Evolutionary conservation across 2,113 vertebrate species (phyloP).

Genomic region (Cinclus mexicanus): DNA sequence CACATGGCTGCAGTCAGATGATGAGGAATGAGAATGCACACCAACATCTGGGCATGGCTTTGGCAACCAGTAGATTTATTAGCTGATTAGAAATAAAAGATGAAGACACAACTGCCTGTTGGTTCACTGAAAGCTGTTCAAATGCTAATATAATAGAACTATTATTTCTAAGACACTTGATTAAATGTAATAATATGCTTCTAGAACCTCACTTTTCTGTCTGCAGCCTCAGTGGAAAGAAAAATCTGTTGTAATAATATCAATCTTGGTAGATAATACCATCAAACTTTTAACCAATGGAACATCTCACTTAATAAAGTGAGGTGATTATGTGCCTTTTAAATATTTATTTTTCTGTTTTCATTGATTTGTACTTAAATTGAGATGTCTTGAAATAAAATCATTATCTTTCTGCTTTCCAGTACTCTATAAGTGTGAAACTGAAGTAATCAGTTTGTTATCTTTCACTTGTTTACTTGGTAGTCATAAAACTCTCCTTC

Average conservation of each 20-base stretch:
- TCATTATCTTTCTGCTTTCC: not conserved
- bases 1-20: constrained; percentile 42
- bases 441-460: not conserved
- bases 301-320: constrained; percentile 5
- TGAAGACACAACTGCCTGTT: constrained; percentile 20
- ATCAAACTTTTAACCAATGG: constrained; percentile 21
- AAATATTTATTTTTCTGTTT: not conserved
- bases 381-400: not conserved
- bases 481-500: not conserved
- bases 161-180: constrained; percentile 63
- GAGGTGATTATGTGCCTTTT: not conserved
- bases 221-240: constrained; percentile 7
- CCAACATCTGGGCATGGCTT: not conserved
- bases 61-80: constrained; percentile 48
- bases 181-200: constrained; percentile 31
- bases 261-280: constrained; percentile 2
- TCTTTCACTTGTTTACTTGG: not conserved
- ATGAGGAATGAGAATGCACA: constrained; percentile 39
- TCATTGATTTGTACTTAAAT: not conserved
- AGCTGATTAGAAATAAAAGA: constrained; percentile 65
- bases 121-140: constrained; percentile 51
- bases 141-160: constrained; percentile 64
- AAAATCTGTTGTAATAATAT: constrained; percentile 29
- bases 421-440: not conserved
- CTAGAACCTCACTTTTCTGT: not conserved